Conservation (phyloP, 1,140 invertebrate species). For the Acromyrmex charruanus region DNA sequence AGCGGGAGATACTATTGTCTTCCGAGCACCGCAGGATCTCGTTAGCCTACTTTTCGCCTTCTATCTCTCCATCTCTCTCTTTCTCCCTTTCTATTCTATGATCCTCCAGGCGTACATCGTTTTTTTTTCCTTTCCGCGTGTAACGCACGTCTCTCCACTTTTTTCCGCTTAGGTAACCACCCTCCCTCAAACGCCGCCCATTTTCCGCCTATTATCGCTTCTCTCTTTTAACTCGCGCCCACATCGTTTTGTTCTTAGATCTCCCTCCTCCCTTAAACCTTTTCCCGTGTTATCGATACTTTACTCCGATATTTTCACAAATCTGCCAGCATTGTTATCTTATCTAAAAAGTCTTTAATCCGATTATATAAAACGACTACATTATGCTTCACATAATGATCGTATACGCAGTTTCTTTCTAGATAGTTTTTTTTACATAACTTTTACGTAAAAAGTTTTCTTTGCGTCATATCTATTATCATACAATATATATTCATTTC, state of each 20-base stretch:
- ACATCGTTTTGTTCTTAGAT: conserved; percentile 51
- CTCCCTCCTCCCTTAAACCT: neutral
- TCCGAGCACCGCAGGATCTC: conserved; percentile 58
- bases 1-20: conserved; percentile 27
- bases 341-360: neutral
- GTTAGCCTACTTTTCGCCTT: conserved; percentile 53
- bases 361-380: neutral
- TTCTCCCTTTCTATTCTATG: conserved; percentile 21
- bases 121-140: conserved; percentile 45
- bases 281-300: neutral
- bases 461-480: neutral
- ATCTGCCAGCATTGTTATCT: neutral
- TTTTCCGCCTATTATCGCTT: conserved; percentile 58
- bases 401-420: neutral
- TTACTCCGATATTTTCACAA: conserved; percentile 38
- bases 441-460: conserved; percentile 21
- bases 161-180: conserved; percentile 61
- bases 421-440: neutral
- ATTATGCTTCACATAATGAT: neutral
- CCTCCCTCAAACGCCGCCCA: conserved; percentile 17
- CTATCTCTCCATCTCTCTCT: neutral
- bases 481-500: neutral
- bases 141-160: conserved; percentile 51
- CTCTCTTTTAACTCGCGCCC: conserved; percentile 29
- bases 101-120: conserved; percentile 60